Evolutionary conservation across 2,888 invertebrate species (phyloP).

Genomic region (Cordilura impudica): DNA sequence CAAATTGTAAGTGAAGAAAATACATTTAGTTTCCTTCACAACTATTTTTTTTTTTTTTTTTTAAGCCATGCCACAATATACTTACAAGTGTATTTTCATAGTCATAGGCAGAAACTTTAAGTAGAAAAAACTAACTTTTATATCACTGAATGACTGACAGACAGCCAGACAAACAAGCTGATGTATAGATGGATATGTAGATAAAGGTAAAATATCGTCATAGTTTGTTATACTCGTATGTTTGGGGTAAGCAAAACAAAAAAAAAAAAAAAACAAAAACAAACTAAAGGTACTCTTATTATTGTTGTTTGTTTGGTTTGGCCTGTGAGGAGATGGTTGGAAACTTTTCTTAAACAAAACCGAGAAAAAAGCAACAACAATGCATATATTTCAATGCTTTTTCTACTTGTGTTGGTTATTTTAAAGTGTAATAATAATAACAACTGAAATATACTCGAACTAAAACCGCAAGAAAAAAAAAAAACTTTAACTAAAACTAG

Average conservation of each 20-base stretch:
- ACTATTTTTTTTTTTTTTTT: no score
- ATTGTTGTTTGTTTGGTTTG: slow-evolving; percentile 14
- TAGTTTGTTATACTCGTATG: background rate
- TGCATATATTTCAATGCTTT: slow-evolving; percentile 22
- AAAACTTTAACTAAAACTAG: slow-evolving; percentile 8
- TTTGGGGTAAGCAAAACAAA: background rate
- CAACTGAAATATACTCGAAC: background rate
- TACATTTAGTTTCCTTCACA: no score
- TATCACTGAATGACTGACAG: slow-evolving; percentile 40
- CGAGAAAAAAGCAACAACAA: slow-evolving; percentile 14
- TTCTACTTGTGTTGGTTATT: background rate
- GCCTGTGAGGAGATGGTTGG: slow-evolving; percentile 32
- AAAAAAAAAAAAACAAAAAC: background rate
- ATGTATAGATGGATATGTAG: slow-evolving; percentile 27
- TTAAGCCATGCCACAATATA: slow-evolving; percentile 25
- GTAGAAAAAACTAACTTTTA: background rate
- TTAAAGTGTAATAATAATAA: slow-evolving; percentile 36
- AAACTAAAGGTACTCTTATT: background rate
- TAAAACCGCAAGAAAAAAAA: background rate
- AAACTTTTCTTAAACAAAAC: slow-evolving; percentile 33
- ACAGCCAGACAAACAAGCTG: no score
- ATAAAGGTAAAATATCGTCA: slow-evolving; percentile 21
- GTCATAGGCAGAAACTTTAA: slow-evolving; percentile 18
- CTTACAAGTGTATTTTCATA: slow-evolving; percentile 47
- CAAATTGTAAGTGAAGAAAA: slow-evolving; percentile 45